Percentiles rank a stretch among this genome's conserved stretches.
Evolutionary conservation across 2,113 vertebrate species (phyloP).

Genomic region (Limanda limanda): DNA sequence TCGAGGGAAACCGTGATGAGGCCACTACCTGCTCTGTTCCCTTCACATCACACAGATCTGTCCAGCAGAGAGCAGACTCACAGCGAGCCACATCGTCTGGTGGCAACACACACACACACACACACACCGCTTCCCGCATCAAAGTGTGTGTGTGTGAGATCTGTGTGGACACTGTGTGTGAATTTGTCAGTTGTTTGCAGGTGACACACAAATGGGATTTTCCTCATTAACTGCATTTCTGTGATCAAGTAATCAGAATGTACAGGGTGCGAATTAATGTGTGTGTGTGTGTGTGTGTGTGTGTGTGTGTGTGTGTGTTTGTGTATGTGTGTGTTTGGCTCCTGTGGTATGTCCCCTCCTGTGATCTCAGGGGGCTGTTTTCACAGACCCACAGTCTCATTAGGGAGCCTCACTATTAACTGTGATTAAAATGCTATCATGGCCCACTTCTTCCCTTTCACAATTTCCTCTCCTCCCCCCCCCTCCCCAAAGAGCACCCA

Average conservation of each 20-base stretch:
- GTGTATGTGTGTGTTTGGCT: background rate
- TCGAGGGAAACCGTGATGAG: background rate
- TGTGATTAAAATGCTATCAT: conserved; percentile 57
- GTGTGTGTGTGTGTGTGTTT: background rate
- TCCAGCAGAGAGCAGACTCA: conserved; percentile 73
- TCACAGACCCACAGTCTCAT: conserved; percentile 42
- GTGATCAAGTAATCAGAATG: background rate
- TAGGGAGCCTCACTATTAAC: conserved; percentile 30
- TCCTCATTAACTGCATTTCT: background rate
- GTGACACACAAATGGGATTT: background rate
- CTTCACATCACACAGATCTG: conserved; percentile 52
- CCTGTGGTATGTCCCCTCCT: conserved; percentile 21
- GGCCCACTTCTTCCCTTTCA: conserved; percentile 35
- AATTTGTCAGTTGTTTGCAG: no score
- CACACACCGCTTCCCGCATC: background rate
- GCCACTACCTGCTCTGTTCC: conserved; percentile 25
- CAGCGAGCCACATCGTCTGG: conserved; percentile 30
- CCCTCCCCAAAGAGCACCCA: conserved; percentile 8
- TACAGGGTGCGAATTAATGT: no score
- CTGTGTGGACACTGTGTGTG: background rate
- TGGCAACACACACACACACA: conserved; percentile 24
- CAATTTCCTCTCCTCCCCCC: conserved; percentile 15
- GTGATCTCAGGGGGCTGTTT: conserved; percentile 31
- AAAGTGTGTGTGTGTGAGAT: background rate
- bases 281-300: background rate